A percentile compares a stretch with the other conserved stretches of the same genome.
These are phyloP conservation scores for Hydrophis major DNA, from an alignment of 2,797 vertebrate genomes.

Conservation along the genomic window DNA sequence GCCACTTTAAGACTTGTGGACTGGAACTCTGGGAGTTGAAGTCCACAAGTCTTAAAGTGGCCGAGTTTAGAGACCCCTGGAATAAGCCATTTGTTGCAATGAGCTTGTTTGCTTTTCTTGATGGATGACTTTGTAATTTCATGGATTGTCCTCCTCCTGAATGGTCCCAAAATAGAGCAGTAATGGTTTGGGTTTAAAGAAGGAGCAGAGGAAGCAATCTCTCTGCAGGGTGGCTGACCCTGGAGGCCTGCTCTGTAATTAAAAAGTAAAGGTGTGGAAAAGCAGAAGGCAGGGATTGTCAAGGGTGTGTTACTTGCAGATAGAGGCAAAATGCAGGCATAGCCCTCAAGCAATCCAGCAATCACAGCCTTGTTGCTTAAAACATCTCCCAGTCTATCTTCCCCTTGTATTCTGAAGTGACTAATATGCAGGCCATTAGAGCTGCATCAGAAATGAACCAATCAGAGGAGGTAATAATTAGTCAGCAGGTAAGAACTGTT, in stretches of 20 bases:
- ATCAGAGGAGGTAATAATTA: not conserved
- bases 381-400: not conserved
- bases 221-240: not conserved
- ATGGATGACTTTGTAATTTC: slow-evolving; percentile 1
- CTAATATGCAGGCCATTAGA: not conserved
- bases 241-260: not conserved
- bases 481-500: not conserved
- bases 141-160: not conserved
- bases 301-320: not conserved
- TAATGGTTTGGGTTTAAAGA: not conserved
- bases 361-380: not conserved
- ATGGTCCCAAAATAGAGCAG: not conserved
- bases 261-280: not conserved
- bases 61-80: too few relatives aligned
- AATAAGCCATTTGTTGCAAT: not conserved
- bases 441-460: not conserved
- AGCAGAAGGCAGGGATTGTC: not conserved
- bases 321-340: not conserved
- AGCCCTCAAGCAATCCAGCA: not conserved
- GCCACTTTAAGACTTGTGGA: too few relatives aligned
- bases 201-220: not conserved
- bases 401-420: not conserved
- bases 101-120: not conserved
- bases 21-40: too few relatives aligned
- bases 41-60: too few relatives aligned